A percentile compares a stretch with the other conserved stretches of the same genome.
Evolutionary conservation across 2,888 invertebrate genomes (phyloP).

Genomic region (Eledona agricola): DNA sequence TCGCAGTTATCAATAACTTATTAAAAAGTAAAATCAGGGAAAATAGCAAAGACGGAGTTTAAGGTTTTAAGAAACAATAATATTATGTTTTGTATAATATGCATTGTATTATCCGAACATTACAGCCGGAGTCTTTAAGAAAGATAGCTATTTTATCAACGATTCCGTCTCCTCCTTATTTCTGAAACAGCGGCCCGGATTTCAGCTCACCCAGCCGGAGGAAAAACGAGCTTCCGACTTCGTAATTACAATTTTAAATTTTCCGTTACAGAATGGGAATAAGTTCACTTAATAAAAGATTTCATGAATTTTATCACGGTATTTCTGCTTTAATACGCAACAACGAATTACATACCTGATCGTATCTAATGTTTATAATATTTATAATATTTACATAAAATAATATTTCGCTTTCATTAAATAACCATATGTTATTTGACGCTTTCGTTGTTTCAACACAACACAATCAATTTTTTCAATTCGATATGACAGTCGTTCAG

Average conservation of each 20-base stretch:
- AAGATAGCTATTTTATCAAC: conserved; percentile 53
- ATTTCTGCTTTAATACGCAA: conserved; percentile 43
- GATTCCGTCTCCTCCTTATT: conserved; percentile 43
- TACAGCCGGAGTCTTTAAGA: conserved; percentile 54
- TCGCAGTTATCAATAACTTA: conserved; percentile 42
- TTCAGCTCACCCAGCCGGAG: conserved; percentile 46
- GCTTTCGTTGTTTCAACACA: too few relatives aligned
- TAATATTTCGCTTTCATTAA: too few relatives aligned
- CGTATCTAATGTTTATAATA: too few relatives aligned
- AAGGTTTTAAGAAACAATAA: conserved; percentile 63
- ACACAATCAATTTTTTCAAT: too few relatives aligned
- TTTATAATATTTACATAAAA: too few relatives aligned
- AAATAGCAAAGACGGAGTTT: conserved; percentile 49
- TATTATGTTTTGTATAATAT: conserved; percentile 63
- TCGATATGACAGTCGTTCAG: too few relatives aligned
- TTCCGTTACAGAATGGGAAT: conserved; percentile 39
- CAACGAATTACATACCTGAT: conserved; percentile 15
- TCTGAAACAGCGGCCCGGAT: conserved; percentile 45
- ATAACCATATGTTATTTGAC: too few relatives aligned
- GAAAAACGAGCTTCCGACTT: conserved; percentile 48
- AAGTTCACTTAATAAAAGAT: conserved; percentile 46
- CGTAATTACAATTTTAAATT: conserved; percentile 60
- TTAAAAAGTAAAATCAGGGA: conserved; percentile 48
- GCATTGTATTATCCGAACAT: conserved; percentile 60
- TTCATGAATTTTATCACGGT: conserved; percentile 41